Percentiles rank a stretch among this genome's conserved stretches.
Conservation (phyloP, 2,888 invertebrate genomes). For the Malthinus flaveolus region DNA sequence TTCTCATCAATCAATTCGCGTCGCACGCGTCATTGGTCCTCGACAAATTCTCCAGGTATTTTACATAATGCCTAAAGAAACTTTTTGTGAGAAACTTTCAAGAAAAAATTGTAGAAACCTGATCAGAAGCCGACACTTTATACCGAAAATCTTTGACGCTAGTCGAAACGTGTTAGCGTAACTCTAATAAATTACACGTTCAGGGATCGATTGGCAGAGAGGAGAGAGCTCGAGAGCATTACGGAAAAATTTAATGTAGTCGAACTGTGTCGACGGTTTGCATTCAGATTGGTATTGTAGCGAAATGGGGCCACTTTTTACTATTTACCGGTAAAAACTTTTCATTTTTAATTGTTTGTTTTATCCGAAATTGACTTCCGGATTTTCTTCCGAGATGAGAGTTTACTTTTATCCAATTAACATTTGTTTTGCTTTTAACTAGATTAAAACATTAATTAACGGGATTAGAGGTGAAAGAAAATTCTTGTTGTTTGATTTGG, state of each 20-base stretch:
- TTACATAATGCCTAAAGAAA: constrained; percentile 23
- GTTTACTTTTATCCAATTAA: too few relatives aligned
- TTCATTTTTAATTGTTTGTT: too few relatives aligned
- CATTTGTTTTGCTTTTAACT: too few relatives aligned
- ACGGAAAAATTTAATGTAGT: constrained; percentile 25
- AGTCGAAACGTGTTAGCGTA: constrained; percentile 6
- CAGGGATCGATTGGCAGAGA: constrained; percentile 6
- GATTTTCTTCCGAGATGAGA: too few relatives aligned
- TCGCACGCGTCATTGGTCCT: constrained; percentile 20
- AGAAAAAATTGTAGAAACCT: constrained; percentile 5
- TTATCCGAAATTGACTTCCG: too few relatives aligned
- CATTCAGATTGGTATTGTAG: constrained; percentile 21
- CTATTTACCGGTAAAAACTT: too few relatives aligned
- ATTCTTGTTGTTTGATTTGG: too few relatives aligned
- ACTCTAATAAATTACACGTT: constrained; percentile 2
- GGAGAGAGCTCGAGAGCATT: constrained; percentile 14
- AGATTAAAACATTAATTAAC: too few relatives aligned
- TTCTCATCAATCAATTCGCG: constrained; percentile 22
- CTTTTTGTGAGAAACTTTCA: constrained; percentile 6
- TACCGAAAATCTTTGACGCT: constrained; percentile 4
- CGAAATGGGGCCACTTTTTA: constrained; percentile 2
- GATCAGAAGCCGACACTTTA: constrained; percentile 5
- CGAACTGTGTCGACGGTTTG: constrained; percentile 20
- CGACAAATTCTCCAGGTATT: constrained; percentile 20
- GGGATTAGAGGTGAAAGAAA: too few relatives aligned